phyloP scores from a whole-genome alignment of 2,888 invertebrate species.

The Diarsia mendica region DNA sequence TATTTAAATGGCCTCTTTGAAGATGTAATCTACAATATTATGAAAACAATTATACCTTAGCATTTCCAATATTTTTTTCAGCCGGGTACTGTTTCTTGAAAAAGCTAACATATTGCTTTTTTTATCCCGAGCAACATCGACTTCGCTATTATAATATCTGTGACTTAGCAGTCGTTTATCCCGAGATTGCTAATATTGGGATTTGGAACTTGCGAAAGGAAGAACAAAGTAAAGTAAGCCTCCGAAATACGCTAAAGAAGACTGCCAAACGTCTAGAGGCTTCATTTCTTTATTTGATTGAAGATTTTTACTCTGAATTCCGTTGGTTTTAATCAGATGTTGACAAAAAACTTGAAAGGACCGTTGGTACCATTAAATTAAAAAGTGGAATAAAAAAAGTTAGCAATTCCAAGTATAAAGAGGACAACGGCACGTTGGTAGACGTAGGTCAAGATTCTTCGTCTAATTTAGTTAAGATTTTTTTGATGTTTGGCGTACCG shows the following conservation, averaged over 20 bases:
- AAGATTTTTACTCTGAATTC: background rate
- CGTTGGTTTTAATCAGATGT: constrained; percentile 4
- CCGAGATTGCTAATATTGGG: background rate
- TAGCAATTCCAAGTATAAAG: constrained; percentile 11
- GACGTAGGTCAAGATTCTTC: constrained; percentile 53
- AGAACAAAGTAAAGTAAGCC: background rate
- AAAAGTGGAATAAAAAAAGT: background rate
- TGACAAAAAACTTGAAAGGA: constrained; percentile 27
- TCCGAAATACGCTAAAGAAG: background rate
- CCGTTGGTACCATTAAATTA: constrained; percentile 13
- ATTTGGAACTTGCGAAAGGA: background rate
- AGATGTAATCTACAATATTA: background rate
- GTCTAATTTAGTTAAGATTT: constrained; percentile 19
- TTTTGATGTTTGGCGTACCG: constrained; percentile 12
- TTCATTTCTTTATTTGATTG: background rate
- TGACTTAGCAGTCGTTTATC: background rate
- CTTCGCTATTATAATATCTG: too few species aligned
- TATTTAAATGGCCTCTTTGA: background rate
- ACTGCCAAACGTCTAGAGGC: background rate
- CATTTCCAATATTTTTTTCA: background rate
- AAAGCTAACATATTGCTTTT: background rate
- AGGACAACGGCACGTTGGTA: constrained; percentile 38
- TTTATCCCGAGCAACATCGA: background rate
- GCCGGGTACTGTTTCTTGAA: background rate
- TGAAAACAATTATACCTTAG: background rate